Evolutionary conservation across 2,113 vertebrate genomes (phyloP).

Genomic region (Coracopsis vasa): DNA sequence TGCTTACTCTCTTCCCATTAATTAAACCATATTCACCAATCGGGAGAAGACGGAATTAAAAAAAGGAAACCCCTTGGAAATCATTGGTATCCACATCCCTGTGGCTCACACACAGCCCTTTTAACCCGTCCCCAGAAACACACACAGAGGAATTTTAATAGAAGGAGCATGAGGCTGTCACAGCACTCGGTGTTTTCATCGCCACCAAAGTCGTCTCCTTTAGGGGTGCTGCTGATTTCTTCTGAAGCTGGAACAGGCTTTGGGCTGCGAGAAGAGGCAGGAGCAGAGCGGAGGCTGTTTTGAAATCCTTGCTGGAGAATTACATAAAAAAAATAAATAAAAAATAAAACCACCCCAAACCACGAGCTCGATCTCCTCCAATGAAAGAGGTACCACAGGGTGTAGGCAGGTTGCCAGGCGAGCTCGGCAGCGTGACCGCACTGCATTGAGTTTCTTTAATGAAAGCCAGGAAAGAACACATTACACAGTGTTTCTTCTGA

Average conservation of each 20-base stretch:
- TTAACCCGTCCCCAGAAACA: background rate
- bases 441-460: slow-evolving; percentile 85
- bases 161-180: background rate
- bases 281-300: slow-evolving; percentile 18
- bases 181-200: background rate
- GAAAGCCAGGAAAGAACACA: slow-evolving; percentile 87
- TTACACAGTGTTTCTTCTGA: slow-evolving; percentile 79
- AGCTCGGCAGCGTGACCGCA: slow-evolving; percentile 81
- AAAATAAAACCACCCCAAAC: background rate
- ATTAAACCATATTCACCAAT: background rate
- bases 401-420: slow-evolving; percentile 83
- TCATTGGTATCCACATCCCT: background rate
- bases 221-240: background rate
- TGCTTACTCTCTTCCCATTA: background rate
- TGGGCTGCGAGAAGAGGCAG: background rate
- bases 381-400: slow-evolving; percentile 77
- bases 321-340: background rate
- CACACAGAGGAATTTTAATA: background rate
- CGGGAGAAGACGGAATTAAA: background rate
- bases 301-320: slow-evolving; percentile 39
- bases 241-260: background rate
- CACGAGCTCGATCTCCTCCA: slow-evolving; percentile 67
- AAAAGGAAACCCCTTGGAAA: background rate
- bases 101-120: background rate
- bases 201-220: background rate